Conservation (phyloP, 2,113 vertebrate species). For the Saccopteryx leptura region DNA sequence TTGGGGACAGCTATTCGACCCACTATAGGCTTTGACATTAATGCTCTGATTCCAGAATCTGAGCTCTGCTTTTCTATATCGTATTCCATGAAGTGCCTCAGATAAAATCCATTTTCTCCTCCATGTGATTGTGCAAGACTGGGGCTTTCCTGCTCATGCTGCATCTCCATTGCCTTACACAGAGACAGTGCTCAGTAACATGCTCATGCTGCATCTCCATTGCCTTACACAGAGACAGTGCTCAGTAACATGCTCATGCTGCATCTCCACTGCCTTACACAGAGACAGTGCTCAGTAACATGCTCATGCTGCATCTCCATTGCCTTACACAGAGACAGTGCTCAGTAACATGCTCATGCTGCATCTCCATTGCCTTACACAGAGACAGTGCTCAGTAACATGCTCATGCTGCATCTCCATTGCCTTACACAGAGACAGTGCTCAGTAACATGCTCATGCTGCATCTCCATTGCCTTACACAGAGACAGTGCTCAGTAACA, state of each 20-base stretch:
- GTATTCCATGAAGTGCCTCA: not conserved
- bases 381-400: too few species aligned
- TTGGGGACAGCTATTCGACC: not conserved
- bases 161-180: too few species aligned
- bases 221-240: not conserved
- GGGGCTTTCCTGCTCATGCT: not conserved
- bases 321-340: not conserved
- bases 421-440: not conserved
- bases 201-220: not conserved
- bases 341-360: not conserved
- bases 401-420: not conserved
- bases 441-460: not conserved
- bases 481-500: too few species aligned
- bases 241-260: not conserved
- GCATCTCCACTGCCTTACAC: too few species aligned
- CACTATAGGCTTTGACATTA: not conserved
- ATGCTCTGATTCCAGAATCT: not conserved
- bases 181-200: too few species aligned
- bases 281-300: too few species aligned
- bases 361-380: too few species aligned
- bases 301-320: not conserved
- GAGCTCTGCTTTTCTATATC: not conserved
- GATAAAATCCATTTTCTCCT: not conserved
- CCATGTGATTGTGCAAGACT: not conserved
- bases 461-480: too few species aligned